Evolutionary conservation across 2,797 vertebrate species (phyloP).

Genomic region (Pangasius krempfi): DNA sequence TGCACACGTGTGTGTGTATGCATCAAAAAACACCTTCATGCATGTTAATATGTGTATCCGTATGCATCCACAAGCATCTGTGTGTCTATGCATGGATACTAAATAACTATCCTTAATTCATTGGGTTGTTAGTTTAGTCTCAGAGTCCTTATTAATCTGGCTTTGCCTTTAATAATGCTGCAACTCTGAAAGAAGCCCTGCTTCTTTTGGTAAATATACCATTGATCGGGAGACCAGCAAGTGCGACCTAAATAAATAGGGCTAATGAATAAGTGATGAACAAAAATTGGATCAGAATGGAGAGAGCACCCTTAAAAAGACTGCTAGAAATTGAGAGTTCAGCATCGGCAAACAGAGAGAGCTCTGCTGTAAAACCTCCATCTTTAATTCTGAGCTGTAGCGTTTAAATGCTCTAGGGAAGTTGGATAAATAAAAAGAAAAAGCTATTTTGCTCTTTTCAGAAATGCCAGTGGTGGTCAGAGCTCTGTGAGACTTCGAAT

Average conservation of each 20-base stretch:
- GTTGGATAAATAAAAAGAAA: neutral
- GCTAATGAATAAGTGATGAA: slow-evolving; percentile 77
- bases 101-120: slow-evolving; percentile 65
- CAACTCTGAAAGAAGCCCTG: slow-evolving; percentile 40
- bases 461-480: neutral
- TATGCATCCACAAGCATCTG: neutral
- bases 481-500: neutral
- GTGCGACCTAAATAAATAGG: slow-evolving; percentile 71
- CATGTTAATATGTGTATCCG: neutral
- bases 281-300: slow-evolving; percentile 67
- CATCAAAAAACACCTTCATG: neutral
- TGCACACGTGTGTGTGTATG: neutral
- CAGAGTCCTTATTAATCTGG: slow-evolving; percentile 59
- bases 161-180: slow-evolving; percentile 42
- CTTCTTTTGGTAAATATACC: slow-evolving; percentile 69
- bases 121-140: slow-evolving; percentile 65
- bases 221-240: slow-evolving; percentile 68
- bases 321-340: slow-evolving; percentile 35
- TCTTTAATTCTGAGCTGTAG: slow-evolving; percentile 23
- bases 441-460: neutral
- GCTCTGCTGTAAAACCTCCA: neutral
- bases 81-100: slow-evolving; percentile 29
- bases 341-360: neutral
- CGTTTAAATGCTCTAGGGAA: neutral
- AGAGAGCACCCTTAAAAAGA: slow-evolving; percentile 47